phyloP scores from a whole-genome alignment of 1,140 invertebrate genomes.

The Drosophila nikananu region DNA sequence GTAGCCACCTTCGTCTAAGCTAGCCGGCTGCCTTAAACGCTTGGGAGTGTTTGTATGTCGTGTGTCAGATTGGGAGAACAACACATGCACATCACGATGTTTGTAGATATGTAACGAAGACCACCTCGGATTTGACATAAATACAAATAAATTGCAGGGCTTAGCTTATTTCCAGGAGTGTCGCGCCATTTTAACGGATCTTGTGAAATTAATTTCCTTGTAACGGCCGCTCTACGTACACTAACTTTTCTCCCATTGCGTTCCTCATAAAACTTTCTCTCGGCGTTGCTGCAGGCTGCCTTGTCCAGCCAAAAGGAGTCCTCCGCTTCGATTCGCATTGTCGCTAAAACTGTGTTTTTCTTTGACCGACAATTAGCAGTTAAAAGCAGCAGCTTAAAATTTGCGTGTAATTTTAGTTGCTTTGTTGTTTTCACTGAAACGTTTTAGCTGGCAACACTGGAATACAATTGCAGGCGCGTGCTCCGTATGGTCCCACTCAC shows the following conservation, averaged over 20 bases:
- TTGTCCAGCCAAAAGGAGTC: constrained; percentile 61
- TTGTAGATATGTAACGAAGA: constrained; percentile 3
- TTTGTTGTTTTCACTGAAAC: constrained; percentile 1
- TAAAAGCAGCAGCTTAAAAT: constrained; percentile 1
- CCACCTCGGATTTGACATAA: background rate
- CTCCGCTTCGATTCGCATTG: constrained; percentile 48
- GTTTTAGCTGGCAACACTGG: constrained; percentile 1
- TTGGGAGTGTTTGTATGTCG: constrained; percentile 6
- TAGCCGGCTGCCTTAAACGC: constrained; percentile 30
- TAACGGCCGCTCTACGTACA: constrained; percentile 10
- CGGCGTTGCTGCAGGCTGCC: constrained; percentile 40
- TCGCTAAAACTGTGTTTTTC: background rate
- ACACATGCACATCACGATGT: constrained; percentile 8
- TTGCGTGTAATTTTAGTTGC: constrained; percentile 3
- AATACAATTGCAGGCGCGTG: background rate
- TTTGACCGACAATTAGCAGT: background rate
- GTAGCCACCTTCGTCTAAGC: constrained; percentile 44
- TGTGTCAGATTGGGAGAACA: background rate
- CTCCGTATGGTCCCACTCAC: background rate
- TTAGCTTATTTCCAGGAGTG: background rate
- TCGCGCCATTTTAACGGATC: background rate
- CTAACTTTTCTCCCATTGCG: background rate
- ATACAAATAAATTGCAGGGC: constrained; percentile 1
- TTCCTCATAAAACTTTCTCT: constrained; percentile 44
- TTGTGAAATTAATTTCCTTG: constrained; percentile 8